Percentiles rank a stretch among this genome's conserved stretches.
Evolutionary conservation across 2,113 vertebrate genomes (phyloP).

Genomic region (Melanotaenia duboulayi): DNA sequence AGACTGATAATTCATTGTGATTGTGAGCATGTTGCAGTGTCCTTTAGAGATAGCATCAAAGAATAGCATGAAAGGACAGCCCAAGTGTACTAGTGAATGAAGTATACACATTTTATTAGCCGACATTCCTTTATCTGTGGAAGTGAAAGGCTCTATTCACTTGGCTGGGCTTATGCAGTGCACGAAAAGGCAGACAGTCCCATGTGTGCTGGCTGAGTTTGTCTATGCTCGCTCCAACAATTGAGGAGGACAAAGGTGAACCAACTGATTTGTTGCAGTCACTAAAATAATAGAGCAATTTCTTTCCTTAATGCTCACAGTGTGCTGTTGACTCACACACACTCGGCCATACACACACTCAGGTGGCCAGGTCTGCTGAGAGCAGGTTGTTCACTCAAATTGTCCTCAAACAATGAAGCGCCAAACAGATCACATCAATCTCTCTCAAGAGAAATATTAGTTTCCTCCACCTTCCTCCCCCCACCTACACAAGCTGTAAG

Average conservation of each 20-base stretch:
- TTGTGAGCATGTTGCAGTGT: conserved; percentile 27
- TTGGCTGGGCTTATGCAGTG: conserved; percentile 60
- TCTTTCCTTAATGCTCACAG: conserved; percentile 76
- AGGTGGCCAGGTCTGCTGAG: conserved; percentile 63
- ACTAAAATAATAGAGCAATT: conserved; percentile 81
- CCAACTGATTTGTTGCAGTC: conserved; percentile 80
- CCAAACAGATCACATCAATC: conserved; percentile 83
- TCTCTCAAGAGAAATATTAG: conserved; percentile 80
- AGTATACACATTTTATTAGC: conserved; percentile 71
- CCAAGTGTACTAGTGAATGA: conserved; percentile 68
- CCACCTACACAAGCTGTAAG: conserved; percentile 47
- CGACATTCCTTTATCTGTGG: conserved; percentile 73
- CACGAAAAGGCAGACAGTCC: conserved; percentile 64
- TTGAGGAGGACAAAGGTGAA: conserved; percentile 76
- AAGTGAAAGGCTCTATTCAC: conserved; percentile 72
- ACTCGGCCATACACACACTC: conserved; percentile 10
- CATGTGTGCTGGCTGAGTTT: conserved; percentile 62
- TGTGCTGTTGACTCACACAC: conserved; percentile 63
- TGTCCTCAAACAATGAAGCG: conserved; percentile 76
- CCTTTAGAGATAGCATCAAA: conserved; percentile 33
- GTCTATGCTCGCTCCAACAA: conserved; percentile 70
- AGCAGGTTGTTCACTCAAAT: conserved; percentile 79
- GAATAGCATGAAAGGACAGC: conserved; percentile 66
- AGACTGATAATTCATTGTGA: conserved; percentile 16
- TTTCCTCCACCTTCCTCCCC: conserved; percentile 52